Conservation (phyloP, 2,888 invertebrate species). For the Leptinotarsa rubiginosa region DNA sequence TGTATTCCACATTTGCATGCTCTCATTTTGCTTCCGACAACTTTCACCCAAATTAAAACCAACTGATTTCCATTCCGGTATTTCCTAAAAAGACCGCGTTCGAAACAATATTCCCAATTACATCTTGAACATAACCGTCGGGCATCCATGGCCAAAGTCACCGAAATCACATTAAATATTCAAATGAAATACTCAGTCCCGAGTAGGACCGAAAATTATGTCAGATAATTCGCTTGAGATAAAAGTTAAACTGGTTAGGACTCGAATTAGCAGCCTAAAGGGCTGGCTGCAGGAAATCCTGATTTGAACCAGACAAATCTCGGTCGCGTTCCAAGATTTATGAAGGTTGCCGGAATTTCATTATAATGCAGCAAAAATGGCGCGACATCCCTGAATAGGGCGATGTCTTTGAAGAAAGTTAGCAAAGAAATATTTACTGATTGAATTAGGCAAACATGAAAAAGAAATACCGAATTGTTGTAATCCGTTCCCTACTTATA, state of each 20-base stretch:
- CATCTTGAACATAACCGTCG: constrained; percentile 11
- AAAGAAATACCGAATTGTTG: not conserved
- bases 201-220: constrained; percentile 7
- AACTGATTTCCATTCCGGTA: not conserved
- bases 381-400: not conserved
- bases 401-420: too few species aligned
- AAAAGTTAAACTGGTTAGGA: constrained; percentile 41
- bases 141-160: constrained; percentile 2
- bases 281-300: constrained; percentile 42
- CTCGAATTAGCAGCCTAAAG: constrained; percentile 41
- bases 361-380: not conserved
- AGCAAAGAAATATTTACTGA: too few species aligned
- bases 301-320: constrained; percentile 28
- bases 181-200: constrained; percentile 10
- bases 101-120: not conserved
- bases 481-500: too few species aligned
- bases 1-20: not conserved
- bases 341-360: constrained; percentile 19
- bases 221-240: constrained; percentile 38
- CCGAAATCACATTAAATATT: constrained; percentile 16
- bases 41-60: not conserved
- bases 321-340: constrained; percentile 9
- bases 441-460: not conserved
- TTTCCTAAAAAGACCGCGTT: not conserved
- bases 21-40: not conserved